Percentiles rank a stretch among this genome's conserved stretches.
These are phyloP conservation scores for Smutsia temminckii DNA, from an alignment of 2,797 vertebrate genomes.

Conservation along the genomic window DNA sequence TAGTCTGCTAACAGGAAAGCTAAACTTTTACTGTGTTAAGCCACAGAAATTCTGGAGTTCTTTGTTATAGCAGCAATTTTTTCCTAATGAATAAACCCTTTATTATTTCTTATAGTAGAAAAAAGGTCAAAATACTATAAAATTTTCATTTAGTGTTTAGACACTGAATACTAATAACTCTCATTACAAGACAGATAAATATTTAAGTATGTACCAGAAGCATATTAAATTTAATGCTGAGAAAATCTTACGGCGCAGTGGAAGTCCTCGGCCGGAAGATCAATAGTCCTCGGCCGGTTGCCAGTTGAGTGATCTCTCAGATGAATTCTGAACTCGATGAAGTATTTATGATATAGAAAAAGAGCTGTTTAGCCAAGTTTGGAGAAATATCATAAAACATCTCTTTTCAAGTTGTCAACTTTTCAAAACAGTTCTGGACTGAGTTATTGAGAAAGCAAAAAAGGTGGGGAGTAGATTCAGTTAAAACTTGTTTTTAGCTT, in stretches of 20 bases:
- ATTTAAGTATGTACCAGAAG: neutral
- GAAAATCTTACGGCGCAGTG: neutral
- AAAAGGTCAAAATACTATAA: neutral
- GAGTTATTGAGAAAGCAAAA: constrained; percentile 27
- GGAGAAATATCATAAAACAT: constrained; percentile 12
- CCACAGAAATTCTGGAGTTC: neutral
- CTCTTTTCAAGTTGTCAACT: constrained; percentile 2
- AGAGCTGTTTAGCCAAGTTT: neutral
- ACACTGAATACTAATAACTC: neutral
- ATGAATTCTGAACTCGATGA: constrained; percentile 11
- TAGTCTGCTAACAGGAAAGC: neutral
- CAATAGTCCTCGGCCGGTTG: neutral
- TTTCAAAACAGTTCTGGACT: constrained; percentile 42
- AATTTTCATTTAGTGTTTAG: neutral
- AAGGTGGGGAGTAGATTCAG: neutral
- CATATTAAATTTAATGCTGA: neutral
- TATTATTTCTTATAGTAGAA: neutral
- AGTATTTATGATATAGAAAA: constrained; percentile 26
- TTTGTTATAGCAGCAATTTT: neutral
- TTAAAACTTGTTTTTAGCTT: constrained; percentile 10
- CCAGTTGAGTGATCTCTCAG: neutral
- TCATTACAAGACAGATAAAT: neutral
- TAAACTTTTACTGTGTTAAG: constrained; percentile 6
- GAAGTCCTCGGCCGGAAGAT: neutral
- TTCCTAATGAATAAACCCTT: neutral